These are phyloP conservation scores for Mus spicilegus DNA, from an alignment of 2,113 vertebrate species.

Conservation along the genomic window DNA sequence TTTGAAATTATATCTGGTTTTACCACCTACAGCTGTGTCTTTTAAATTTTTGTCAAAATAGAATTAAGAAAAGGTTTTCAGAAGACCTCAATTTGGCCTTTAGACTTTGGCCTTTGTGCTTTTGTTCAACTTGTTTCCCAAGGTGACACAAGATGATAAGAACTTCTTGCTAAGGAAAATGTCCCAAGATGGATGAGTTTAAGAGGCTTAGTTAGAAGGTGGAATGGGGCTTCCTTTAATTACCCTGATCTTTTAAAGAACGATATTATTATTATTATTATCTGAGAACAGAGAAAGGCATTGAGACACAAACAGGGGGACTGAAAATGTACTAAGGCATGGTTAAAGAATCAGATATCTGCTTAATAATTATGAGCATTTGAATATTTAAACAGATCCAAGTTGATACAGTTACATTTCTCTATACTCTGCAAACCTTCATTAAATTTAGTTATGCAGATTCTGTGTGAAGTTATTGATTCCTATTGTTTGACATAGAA, in stretches of 20 bases:
- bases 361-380: neutral
- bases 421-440: neutral
- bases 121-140: neutral
- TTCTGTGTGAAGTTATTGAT: neutral
- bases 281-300: neutral
- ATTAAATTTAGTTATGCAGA: neutral
- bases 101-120: neutral
- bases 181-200: neutral
- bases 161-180: slow-evolving; percentile 31
- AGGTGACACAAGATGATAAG: neutral
- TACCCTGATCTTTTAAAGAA: neutral
- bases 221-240: neutral
- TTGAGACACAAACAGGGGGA: neutral
- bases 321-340: neutral
- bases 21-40: neutral
- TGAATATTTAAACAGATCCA: neutral
- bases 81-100: neutral
- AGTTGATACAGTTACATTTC: neutral
- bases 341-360: neutral
- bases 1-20: neutral
- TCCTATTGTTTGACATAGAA: neutral
- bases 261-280: neutral
- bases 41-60: slow-evolving; percentile 32
- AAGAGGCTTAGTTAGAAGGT: neutral
- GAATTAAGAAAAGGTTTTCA: slow-evolving; percentile 2